A percentile compares a stretch with the other conserved stretches of the same genome.
phyloP scores from a whole-genome alignment of 1,140 invertebrate genomes.

The Armadillidium nasatum region DNA sequence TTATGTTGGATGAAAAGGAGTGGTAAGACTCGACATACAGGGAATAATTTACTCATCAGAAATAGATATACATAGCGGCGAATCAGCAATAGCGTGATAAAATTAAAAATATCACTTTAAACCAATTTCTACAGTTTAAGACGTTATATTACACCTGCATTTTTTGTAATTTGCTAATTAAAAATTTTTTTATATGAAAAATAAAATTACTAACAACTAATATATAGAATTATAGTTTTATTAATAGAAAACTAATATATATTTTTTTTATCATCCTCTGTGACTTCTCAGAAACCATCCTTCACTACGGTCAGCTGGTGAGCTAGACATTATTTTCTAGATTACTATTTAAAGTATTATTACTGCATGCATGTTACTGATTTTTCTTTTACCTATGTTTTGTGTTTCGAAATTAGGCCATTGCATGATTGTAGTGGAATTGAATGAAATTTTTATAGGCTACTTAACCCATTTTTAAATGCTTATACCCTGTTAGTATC shows the following conservation, averaged over 20 bases:
- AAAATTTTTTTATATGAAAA: too few relatives aligned
- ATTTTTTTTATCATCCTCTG: background rate
- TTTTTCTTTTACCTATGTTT: too few relatives aligned
- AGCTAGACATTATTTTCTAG: background rate
- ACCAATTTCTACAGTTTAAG: background rate
- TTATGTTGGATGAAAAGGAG: background rate
- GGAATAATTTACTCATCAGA: background rate
- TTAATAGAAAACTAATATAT: background rate
- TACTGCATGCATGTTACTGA: too few relatives aligned
- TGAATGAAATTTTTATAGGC: too few relatives aligned
- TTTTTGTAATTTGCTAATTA: too few relatives aligned
- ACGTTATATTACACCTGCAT: background rate
- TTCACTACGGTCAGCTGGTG: background rate
- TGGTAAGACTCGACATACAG: background rate
- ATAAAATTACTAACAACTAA: too few relatives aligned
- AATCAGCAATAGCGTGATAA: slow-evolving; percentile 5
- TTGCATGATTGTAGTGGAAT: too few relatives aligned
- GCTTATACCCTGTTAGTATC: too few relatives aligned
- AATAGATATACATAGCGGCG: slow-evolving; percentile 2
- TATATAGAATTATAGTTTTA: too few relatives aligned
- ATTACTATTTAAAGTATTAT: too few relatives aligned
- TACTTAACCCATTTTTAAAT: too few relatives aligned
- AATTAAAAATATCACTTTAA: background rate
- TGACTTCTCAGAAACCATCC: background rate
- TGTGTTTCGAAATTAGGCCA: too few relatives aligned